These are phyloP conservation scores for Ruditapes philippinarum DNA, from an alignment of 1,140 invertebrate genomes.

Conservation along the genomic window DNA sequence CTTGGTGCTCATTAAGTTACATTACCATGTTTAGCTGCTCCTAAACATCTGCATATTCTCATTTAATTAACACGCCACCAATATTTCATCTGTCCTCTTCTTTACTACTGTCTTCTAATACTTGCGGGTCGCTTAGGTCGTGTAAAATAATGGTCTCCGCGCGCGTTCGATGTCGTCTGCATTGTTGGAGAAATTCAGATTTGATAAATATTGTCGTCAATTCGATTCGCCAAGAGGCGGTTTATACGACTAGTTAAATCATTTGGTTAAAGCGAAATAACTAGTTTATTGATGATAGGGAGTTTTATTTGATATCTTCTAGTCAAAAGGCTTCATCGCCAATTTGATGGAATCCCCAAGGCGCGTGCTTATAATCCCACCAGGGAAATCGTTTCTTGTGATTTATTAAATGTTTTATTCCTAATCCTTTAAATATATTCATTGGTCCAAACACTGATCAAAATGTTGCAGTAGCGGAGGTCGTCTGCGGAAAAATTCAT, in stretches of 20 bases:
- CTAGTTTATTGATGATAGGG: constrained; percentile 55
- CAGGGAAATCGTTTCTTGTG: constrained; percentile 61
- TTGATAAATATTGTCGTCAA: constrained; percentile 70
- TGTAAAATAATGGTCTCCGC: constrained; percentile 46
- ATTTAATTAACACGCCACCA: constrained; percentile 62
- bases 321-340: constrained; percentile 25
- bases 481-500: constrained; percentile 39
- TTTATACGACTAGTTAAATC: constrained; percentile 70
- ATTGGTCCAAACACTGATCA: constrained; percentile 60
- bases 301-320: constrained; percentile 33
- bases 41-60: constrained; percentile 57
- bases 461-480: constrained; percentile 57
- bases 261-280: constrained; percentile 69
- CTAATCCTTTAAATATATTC: constrained; percentile 62
- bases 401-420: constrained; percentile 63
- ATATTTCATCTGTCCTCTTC: constrained; percentile 42
- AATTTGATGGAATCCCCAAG: constrained; percentile 51
- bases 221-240: constrained; percentile 62
- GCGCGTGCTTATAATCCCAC: constrained; percentile 25
- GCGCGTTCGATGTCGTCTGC: constrained; percentile 5
- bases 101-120: constrained; percentile 27
- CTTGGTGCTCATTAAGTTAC: constrained; percentile 56
- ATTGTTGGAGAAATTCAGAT: constrained; percentile 60
- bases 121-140: constrained; percentile 26
- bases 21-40: constrained; percentile 39